These are phyloP conservation scores for Toxotes jaculatrix DNA, from an alignment of 2,113 vertebrate species.

Conservation along the genomic window DNA sequence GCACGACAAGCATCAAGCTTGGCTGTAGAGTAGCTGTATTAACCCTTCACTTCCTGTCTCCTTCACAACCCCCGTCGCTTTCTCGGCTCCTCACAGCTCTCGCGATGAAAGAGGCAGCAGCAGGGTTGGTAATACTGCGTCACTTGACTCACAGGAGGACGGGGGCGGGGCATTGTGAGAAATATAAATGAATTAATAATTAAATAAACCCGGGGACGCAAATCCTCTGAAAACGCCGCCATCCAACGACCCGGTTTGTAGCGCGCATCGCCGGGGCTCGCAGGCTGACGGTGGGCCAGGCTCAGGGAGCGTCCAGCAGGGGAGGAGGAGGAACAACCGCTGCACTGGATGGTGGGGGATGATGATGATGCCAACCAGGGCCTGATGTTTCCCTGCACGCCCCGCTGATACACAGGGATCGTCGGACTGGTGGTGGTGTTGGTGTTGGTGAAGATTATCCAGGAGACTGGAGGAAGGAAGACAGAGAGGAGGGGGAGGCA, in stretches of 20 bases:
- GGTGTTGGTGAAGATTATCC: constrained; percentile 72
- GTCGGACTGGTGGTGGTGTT: constrained; percentile 25
- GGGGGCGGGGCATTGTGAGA: constrained; percentile 66
- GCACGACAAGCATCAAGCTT: constrained; percentile 30
- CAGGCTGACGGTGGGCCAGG: constrained; percentile 46
- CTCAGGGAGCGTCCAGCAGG: constrained; percentile 27
- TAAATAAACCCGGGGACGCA: constrained; percentile 58
- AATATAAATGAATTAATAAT: constrained; percentile 73
- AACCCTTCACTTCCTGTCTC: constrained; percentile 39
- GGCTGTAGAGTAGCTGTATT: constrained; percentile 23
- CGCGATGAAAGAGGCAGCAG: constrained; percentile 64
- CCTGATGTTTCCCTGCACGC: constrained; percentile 57
- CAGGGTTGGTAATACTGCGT: constrained; percentile 68
- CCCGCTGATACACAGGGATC: constrained; percentile 63
- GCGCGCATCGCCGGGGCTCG: constrained; percentile 44
- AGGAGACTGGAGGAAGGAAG: constrained; percentile 65
- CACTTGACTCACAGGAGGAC: constrained; percentile 69
- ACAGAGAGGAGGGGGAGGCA: constrained; percentile 63
- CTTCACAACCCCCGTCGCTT: neutral
- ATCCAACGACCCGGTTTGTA: constrained; percentile 51
- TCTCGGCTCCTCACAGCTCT: constrained; percentile 48
- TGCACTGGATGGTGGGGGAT: constrained; percentile 43
- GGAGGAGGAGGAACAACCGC: constrained; percentile 45
- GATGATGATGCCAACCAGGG: constrained; percentile 49
- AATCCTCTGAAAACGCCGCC: constrained; percentile 51